Evolutionary conservation across 2,888 invertebrate species (phyloP).

Genomic region (Eudasyphora cyanicolor): DNA sequence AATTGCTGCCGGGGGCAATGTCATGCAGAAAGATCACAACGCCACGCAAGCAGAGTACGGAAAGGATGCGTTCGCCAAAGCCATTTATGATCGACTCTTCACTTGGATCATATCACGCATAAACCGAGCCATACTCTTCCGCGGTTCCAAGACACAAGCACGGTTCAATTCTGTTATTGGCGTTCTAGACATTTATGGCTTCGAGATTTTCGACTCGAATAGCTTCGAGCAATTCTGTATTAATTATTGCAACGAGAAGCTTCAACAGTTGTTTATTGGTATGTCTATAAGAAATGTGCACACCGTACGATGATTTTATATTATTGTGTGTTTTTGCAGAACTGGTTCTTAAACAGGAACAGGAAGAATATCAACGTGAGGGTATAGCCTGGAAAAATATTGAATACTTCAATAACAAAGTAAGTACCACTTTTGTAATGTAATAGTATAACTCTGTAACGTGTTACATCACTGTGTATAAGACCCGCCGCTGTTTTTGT

Average conservation of each 20-base stretch:
- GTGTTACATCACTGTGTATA: too few relatives aligned
- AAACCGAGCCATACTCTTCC: conserved; percentile 93
- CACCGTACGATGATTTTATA: background rate
- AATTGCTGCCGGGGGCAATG: conserved; percentile 95
- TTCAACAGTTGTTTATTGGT: conserved; percentile 98
- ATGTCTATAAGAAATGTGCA: conserved; percentile 62
- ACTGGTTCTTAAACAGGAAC: conserved; percentile 97
- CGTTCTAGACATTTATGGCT: conserved; percentile 98
- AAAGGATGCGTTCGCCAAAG: conserved; percentile 94
- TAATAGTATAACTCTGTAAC: background rate
- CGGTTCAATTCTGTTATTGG: conserved; percentile 82
- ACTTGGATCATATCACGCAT: conserved; percentile 95
- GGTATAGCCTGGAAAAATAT: conserved; percentile 98
- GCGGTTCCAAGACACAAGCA: conserved; percentile 79
- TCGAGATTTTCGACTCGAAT: conserved; percentile 98
- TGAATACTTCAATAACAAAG: conserved; percentile 98
- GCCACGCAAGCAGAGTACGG: conserved; percentile 92
- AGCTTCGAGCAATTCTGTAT: conserved; percentile 99
- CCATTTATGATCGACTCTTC: conserved; percentile 96
- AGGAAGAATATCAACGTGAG: conserved; percentile 97
- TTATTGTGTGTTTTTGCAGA: conserved; percentile 82
- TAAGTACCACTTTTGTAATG: conserved; percentile 68
- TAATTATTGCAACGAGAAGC: conserved; percentile 99
- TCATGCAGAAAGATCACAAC: conserved; percentile 94
- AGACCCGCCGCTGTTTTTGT: too few relatives aligned